Base-by-base conservation (phyloP, 2,113 vertebrate genomes). In the Pelvicachromis taeniatus region DNA sequence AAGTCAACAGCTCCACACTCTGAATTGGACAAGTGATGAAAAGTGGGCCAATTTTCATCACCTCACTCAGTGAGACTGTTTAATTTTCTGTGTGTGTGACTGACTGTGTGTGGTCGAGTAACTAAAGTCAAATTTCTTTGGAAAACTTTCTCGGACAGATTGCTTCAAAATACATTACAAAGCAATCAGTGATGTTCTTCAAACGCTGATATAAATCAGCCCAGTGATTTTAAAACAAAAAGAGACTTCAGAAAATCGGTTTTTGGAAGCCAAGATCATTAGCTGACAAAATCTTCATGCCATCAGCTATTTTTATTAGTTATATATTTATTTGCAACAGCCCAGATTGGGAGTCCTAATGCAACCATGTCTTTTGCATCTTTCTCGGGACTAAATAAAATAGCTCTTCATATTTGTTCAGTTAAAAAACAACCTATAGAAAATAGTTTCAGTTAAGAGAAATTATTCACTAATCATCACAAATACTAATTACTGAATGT, bases 1-100 rank as follows among this genome's bases (percentile, higher is more conserved):
- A 85, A 87, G 77, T 87, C 84, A 86, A 88, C 88, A 85, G 29
- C 65, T 52, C 16, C 19, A 9, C 68, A 68, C 38, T 14, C 38
- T 35, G 80, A 78, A 78, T 83, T 38, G 83, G 75, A 87, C 87
- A 88, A 87, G 86, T 88, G 84, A 88, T 85, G 83, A 86, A 87
- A 89, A 87, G 81, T 83, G 79, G 81, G 59, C 7, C 85, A 81
- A 85, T 88, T 88, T 88, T 53, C 79, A 87, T 85, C 83, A 84
- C 42, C 63, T 80, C 35, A 21, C n/a, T 48, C 59, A 4, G 33
- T 52, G 59, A 59, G 54, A 58, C 54, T 35, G 63, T 77, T 31
- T 83, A 50, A 81, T 80, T 68, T 59, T 63, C 14, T 1, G 3
- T 81, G 73, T 86, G 55, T 68, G 52, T 78, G 42, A 50, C 54